Conservation (phyloP, 1,140 invertebrate species). For the Hylyphantes graminicola region DNA sequence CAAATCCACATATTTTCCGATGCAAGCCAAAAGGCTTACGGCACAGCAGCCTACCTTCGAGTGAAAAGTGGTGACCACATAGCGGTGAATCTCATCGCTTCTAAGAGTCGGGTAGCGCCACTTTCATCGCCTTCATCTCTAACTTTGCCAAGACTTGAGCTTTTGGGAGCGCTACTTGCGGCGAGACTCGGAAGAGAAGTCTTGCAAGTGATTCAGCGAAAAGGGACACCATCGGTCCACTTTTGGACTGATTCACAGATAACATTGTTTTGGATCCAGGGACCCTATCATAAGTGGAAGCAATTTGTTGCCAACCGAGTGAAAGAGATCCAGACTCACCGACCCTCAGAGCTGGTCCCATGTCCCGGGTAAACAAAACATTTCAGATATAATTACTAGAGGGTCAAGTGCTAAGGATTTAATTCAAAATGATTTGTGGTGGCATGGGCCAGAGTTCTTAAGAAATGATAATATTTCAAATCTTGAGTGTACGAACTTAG, state of each 20-base stretch:
- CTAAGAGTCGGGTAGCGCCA: slow-evolving; percentile 66
- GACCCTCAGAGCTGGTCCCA: slow-evolving; percentile 5
- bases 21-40: slow-evolving; percentile 65
- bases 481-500: not conserved
- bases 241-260: slow-evolving; percentile 67
- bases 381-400: slow-evolving; percentile 6
- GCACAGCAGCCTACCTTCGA: slow-evolving; percentile 64
- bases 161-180: slow-evolving; percentile 66
- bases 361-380: not conserved
- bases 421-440: slow-evolving; percentile 8
- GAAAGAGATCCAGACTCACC: slow-evolving; percentile 1
- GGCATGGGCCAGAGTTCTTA: slow-evolving; percentile 22
- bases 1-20: slow-evolving; percentile 66
- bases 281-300: slow-evolving; percentile 63
- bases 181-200: slow-evolving; percentile 62
- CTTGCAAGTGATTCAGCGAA: not conserved
- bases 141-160: slow-evolving; percentile 65
- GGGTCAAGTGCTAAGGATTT: slow-evolving; percentile 10
- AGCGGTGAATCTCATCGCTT: slow-evolving; percentile 62
- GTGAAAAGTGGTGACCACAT: slow-evolving; percentile 33
- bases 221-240: slow-evolving; percentile 24
- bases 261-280: slow-evolving; percentile 66
- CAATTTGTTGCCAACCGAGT: slow-evolving; percentile 31
- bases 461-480: not conserved
- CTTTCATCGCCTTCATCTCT: slow-evolving; percentile 60